These are phyloP conservation scores for Craterocephalus amniculus DNA, from an alignment of 2,797 vertebrate genomes.

Conservation along the genomic window DNA sequence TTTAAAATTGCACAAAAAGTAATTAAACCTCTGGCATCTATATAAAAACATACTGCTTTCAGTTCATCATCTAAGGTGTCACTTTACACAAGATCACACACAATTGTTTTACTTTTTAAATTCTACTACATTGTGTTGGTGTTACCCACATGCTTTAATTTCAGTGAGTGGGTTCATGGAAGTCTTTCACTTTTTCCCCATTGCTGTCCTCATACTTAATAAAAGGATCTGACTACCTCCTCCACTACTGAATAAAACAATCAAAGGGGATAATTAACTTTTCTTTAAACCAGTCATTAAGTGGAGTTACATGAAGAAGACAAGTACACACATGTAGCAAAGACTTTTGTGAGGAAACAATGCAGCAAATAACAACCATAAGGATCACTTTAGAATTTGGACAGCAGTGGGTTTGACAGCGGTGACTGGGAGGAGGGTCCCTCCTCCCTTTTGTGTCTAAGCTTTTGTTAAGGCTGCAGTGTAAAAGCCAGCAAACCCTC, in stretches of 20 bases:
- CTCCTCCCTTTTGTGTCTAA: conserved; percentile 26
- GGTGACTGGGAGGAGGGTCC: conserved; percentile 20
- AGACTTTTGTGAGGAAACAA: conserved; percentile 2
- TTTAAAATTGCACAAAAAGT: background rate
- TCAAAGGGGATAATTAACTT: background rate
- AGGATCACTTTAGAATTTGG: conserved; percentile 3
- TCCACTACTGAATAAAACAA: conserved; percentile 1
- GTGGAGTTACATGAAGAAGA: conserved; percentile 3
- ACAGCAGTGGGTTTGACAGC: conserved; percentile 17
- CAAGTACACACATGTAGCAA: conserved; percentile 3
- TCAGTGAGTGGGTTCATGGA: background rate
- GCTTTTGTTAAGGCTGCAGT: conserved; percentile 42
- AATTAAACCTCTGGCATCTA: background rate
- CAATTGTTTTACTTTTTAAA: background rate
- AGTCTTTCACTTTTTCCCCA: background rate
- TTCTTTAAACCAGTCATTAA: background rate
- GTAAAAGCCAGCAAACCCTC: conserved; percentile 41
- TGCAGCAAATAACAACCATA: background rate
- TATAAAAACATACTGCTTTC: background rate
- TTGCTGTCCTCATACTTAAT: background rate
- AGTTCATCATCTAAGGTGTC: background rate
- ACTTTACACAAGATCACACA: background rate
- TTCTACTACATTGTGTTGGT: background rate
- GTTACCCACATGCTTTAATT: background rate
- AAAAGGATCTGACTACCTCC: background rate